Conservation (phyloP, 2,888 invertebrate species). For the Coelogynopora nodosa region DNA sequence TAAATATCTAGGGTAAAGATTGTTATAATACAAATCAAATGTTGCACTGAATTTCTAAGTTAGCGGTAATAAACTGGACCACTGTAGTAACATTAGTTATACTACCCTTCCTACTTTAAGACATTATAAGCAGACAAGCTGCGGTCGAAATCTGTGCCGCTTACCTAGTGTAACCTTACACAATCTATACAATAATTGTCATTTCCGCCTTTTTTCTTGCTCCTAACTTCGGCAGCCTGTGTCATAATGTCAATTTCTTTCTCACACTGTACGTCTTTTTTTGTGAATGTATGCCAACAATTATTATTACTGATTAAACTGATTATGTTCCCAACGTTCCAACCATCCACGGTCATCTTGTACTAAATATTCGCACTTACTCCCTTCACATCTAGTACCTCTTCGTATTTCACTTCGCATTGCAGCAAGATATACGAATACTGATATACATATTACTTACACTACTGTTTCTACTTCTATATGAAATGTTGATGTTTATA, state of each 20-base stretch:
- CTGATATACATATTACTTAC: background rate
- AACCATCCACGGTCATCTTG: background rate
- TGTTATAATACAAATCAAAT: too few relatives aligned
- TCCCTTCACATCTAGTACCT: background rate
- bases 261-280: too few relatives aligned
- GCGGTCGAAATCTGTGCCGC: background rate
- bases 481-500: background rate
- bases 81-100: background rate
- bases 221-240: constrained; percentile 25
- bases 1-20: too few relatives aligned
- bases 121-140: background rate
- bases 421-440: background rate
- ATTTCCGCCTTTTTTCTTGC: background rate
- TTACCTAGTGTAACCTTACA: background rate
- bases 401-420: background rate
- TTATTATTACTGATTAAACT: background rate
- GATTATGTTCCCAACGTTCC: background rate
- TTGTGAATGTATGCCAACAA: background rate
- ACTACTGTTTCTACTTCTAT: background rate
- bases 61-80: too few relatives aligned
- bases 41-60: too few relatives aligned
- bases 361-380: background rate
- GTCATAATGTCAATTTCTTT: background rate
- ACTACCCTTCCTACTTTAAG: background rate
- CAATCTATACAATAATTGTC: background rate